These are phyloP conservation scores for Octopus bimaculoides DNA, from an alignment of 1,140 invertebrate genomes.

Conservation along the genomic window DNA sequence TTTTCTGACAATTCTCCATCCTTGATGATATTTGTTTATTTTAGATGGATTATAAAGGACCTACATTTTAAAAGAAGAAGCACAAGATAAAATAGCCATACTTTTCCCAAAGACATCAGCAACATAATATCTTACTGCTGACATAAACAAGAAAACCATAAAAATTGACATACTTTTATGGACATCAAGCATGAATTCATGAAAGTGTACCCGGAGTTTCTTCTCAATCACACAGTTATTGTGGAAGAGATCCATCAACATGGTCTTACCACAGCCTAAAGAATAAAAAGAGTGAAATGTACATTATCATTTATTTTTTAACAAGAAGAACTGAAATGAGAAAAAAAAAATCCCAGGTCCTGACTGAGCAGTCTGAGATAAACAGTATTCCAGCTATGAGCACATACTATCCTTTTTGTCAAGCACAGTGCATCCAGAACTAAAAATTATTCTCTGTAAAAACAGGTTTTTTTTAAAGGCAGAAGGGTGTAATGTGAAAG, in stretches of 20 bases:
- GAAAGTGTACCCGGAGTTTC: slow-evolving; percentile 90
- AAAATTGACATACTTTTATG: slow-evolving; percentile 65
- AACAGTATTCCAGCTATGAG: no score
- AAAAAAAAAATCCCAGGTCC: background rate
- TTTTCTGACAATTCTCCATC: no score
- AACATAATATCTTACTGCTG: no score
- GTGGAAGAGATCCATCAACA: slow-evolving; percentile 98
- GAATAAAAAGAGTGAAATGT: slow-evolving; percentile 16
- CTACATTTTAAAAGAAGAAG: no score
- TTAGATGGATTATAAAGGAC: no score
- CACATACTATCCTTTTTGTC: background rate
- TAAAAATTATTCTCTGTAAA: background rate
- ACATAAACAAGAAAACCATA: no score
- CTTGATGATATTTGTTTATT: no score
- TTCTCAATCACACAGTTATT: slow-evolving; percentile 66
- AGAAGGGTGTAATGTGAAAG: background rate
- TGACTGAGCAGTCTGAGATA: no score
- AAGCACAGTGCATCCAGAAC: background rate
- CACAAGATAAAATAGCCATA: no score
- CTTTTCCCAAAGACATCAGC: no score
- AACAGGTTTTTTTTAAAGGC: background rate
- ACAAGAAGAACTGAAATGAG: background rate
- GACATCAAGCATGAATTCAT: slow-evolving; percentile 96
- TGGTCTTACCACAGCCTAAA: slow-evolving; percentile 73
- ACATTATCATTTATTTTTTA: background rate